Base-by-base conservation (phyloP, 2,113 vertebrate species). In the Empidonax traillii region DNA sequence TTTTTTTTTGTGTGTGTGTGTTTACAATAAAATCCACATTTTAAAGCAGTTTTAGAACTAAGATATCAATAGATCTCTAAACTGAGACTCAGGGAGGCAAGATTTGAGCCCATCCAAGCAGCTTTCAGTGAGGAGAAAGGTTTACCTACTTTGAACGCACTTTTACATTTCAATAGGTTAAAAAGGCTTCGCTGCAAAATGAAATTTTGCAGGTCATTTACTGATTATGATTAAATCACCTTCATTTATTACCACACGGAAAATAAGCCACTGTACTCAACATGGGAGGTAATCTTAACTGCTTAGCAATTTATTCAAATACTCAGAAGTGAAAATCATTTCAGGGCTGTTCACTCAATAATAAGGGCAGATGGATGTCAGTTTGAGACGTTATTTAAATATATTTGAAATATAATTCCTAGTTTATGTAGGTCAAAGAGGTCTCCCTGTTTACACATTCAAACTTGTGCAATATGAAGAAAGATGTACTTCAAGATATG, bases 151-250 rank as follows among this genome's bases (percentile, higher is more conserved):
- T 94, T 79, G 93, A 85, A 89, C 2, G 8, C 46, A 61, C 83
- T 95, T 90, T 51, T 73, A 76, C 71, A 78, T 94, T 94, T 75
- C 75, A 82, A 78, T 91, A 78, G 94, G 77, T 86, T 91, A 79
- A 85, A 92, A 93, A 85, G 77, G 53, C 86, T 94, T 78, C 78
- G 17, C 31, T 93, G 56, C 84, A 88, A 96, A 95, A 95, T 88
- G 90, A 96, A 95, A 94, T 94, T 92, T 97, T 96, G 90, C 94
- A 96, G 94, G 85, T 95, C 90, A 96, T 97, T 97, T 96, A 75
- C 88, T 86, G 93, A 95, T 94, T 93, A 95, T 89, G 83, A 96
- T 95, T 95, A 95, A 95, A 97, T 93, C 91, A 85, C 82, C 74
- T 93, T 71, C 90, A 94, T 94, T 85, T 96, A 97, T 96, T 96